Conservation (phyloP, 2,888 invertebrate genomes). For the Pimpla rufipes region DNA sequence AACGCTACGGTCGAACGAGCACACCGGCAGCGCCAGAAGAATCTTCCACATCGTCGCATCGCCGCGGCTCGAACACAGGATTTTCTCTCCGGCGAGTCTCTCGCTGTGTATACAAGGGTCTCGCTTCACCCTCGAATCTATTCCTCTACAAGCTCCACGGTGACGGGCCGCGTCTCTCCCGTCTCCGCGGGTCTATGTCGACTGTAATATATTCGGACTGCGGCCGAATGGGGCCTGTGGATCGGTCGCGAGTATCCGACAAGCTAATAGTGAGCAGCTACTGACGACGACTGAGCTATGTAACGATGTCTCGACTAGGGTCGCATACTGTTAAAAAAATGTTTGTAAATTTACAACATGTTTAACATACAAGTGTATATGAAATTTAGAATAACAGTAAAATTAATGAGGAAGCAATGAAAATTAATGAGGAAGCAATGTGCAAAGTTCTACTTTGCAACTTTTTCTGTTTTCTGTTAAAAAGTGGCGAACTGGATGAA, state of each 20-base stretch:
- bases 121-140: conserved; percentile 33
- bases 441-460: too few species aligned
- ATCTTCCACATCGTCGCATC: conserved; percentile 54
- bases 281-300: conserved; percentile 69
- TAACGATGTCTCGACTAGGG: conserved; percentile 40
- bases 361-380: too few species aligned
- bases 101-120: conserved; percentile 42
- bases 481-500: too few species aligned
- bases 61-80: conserved; percentile 43
- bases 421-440: too few species aligned
- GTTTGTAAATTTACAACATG: too few species aligned
- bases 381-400: too few species aligned
- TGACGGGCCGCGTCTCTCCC: conserved; percentile 47
- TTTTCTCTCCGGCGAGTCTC: conserved; percentile 4
- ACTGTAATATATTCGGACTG: conserved; percentile 40
- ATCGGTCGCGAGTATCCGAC: conserved; percentile 42
- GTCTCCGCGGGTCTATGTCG: conserved; percentile 33
- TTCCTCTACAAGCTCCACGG: conserved; percentile 46
- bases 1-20: conserved; percentile 50
- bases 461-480: too few species aligned
- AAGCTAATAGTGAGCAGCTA: conserved; percentile 54
- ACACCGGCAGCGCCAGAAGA: conserved; percentile 37
- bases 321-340: too few species aligned
- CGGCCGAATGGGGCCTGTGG: too few species aligned
- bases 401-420: too few species aligned